Conservation (phyloP, 2,113 vertebrate genomes). For the Halichoerus grypus region DNA sequence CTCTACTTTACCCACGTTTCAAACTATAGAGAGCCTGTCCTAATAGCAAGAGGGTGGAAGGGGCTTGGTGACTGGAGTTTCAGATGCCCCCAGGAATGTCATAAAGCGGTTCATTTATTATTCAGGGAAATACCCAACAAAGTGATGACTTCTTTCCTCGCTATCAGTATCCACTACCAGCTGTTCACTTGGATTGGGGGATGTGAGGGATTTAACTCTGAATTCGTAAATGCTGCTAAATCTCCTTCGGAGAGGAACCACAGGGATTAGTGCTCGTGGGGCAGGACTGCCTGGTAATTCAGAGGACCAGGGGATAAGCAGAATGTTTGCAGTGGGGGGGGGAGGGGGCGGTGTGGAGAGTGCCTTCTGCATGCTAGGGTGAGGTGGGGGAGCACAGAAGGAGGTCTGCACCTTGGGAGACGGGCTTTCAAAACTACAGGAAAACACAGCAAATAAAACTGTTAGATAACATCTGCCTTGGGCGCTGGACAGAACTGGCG, state of each 20-base stretch:
- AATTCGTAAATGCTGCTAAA: slow-evolving; percentile 59
- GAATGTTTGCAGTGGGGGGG: background rate
- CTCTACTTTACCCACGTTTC: background rate
- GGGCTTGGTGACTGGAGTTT: background rate
- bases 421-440: background rate
- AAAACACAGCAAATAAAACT: background rate
- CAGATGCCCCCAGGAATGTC: background rate
- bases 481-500: background rate
- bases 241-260: background rate
- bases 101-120: slow-evolving; percentile 35
- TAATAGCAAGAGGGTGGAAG: background rate
- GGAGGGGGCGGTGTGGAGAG: background rate
- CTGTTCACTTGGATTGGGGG: slow-evolving; percentile 57
- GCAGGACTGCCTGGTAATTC: background rate
- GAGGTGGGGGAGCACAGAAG: too few species aligned
- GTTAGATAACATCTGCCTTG: background rate
- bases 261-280: slow-evolving; percentile 39
- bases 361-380: too few species aligned
- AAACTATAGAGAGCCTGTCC: background rate
- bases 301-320: background rate
- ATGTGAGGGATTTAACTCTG: slow-evolving; percentile 54
- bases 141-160: slow-evolving; percentile 61
- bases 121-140: slow-evolving; percentile 58
- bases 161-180: slow-evolving; percentile 56
- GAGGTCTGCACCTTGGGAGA: background rate